Evolutionary conservation across 2,888 invertebrate species (phyloP), one percentile per base, ranked within the genome.

Genomic region (Hypomecis punctinalis): DNA sequence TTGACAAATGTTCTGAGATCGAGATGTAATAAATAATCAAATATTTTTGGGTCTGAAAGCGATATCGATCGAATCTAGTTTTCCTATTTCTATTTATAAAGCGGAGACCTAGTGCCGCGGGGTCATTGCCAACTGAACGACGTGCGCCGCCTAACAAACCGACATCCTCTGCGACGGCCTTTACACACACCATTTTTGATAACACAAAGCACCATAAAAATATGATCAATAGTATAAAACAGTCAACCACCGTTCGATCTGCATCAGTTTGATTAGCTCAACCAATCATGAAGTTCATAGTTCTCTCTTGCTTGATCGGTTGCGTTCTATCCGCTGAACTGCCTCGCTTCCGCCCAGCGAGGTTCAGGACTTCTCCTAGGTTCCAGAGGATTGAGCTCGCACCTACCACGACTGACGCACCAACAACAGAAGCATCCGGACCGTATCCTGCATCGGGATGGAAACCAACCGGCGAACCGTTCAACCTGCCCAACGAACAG

Each of bases 281-380:
- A 75, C 69, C 75, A 76, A 83, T 55, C 74, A 93, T 93, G 92
- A 90, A 90, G 84, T 77, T 80, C 66, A 67, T 88, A 11, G 72
- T 92, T 5, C 63, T 90, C 10, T 77, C 79, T 61, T 86, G 84
- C 74, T 67, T 88, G 36, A 61, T 85, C 43, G 77, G 75, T 8
- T 83, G 81, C 37, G 89, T 76, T 0, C 59, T 71, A 1, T 51
- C 84, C 10, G 90, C 90, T 85, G 91, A 91, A 70, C 88, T 81
- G 37, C 93, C 93, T 88, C 91, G 93, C 80, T 88, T 85, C 72
- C 81, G 83, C 74, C 86, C 89, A 45, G 90, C 89, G 89, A 89
- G 91, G 87, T 89, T 91, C 77, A 79, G 90, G 85, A 39, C 63
- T n/a, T 87, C 90, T 35, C 5, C 9, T 73, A 79, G 89, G 65